These are phyloP conservation scores for Rhabdomys dilectus DNA, from an alignment of 2,113 vertebrate species.

Conservation along the genomic window DNA sequence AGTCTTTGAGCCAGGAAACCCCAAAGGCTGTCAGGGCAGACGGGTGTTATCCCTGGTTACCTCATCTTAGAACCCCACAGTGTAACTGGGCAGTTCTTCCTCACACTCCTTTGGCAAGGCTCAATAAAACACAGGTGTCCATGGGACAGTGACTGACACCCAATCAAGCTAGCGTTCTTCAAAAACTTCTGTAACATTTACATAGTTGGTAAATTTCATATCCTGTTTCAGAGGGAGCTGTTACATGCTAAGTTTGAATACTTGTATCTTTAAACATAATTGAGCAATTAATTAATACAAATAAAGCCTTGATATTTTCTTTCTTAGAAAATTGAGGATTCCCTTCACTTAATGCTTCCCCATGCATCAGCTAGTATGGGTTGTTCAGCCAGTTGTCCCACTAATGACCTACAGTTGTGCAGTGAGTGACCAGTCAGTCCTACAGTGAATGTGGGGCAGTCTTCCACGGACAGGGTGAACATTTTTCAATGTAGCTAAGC, in stretches of 20 bases:
- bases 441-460: background rate
- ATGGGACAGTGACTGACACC: background rate
- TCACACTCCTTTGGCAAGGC: background rate
- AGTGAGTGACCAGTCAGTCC: background rate
- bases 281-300: background rate
- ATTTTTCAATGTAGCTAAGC: background rate
- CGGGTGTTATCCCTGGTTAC: background rate
- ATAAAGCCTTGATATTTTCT: background rate
- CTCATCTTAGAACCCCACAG: background rate
- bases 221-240: background rate
- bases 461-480: background rate
- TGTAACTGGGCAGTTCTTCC: background rate
- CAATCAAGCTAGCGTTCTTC: background rate
- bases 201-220: background rate
- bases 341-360: background rate
- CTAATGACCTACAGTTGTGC: background rate
- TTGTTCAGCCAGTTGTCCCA: background rate
- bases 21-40: background rate
- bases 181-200: background rate
- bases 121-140: background rate
- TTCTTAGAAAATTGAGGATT: background rate
- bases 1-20: background rate
- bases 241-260: slow-evolving; percentile 28
- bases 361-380: background rate
- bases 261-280: slow-evolving; percentile 6